Conservation (phyloP, 2,888 invertebrate genomes). For the Micoletzkya japonica region DNA sequence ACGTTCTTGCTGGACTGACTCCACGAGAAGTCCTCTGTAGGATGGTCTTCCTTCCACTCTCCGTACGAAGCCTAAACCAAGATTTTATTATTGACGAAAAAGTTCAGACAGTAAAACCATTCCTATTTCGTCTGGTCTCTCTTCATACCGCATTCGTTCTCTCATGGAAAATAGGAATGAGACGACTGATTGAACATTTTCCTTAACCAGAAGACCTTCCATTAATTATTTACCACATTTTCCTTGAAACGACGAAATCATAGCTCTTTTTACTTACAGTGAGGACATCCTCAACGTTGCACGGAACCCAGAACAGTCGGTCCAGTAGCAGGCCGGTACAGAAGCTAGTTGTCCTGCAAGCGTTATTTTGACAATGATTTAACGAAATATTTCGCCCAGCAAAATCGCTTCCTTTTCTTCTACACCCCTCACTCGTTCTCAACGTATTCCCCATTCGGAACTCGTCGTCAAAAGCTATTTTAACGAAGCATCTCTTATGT, state of each 20-base stretch:
- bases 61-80: constrained; percentile 8
- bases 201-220: too few relatives aligned
- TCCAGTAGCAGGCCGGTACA: not conserved
- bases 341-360: not conserved
- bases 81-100: too few relatives aligned
- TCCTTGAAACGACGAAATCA: not conserved
- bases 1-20: not conserved
- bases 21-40: not conserved
- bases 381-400: too few relatives aligned
- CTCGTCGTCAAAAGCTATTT: too few relatives aligned
- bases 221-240: too few relatives aligned
- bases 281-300: constrained; percentile 6
- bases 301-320: not conserved
- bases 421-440: too few relatives aligned
- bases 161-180: not conserved
- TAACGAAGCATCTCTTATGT: too few relatives aligned
- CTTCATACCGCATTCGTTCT: not conserved
- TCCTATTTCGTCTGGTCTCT: not conserved
- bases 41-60: not conserved
- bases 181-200: not conserved
- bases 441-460: too few relatives aligned
- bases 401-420: too few relatives aligned
- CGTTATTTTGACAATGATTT: too few relatives aligned
- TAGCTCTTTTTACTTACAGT: not conserved
- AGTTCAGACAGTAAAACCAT: not conserved